A percentile compares a stretch with the other conserved stretches of the same genome.
Conservation (phyloP, 2,797 vertebrate genomes). For the Amblyraja radiata region DNA sequence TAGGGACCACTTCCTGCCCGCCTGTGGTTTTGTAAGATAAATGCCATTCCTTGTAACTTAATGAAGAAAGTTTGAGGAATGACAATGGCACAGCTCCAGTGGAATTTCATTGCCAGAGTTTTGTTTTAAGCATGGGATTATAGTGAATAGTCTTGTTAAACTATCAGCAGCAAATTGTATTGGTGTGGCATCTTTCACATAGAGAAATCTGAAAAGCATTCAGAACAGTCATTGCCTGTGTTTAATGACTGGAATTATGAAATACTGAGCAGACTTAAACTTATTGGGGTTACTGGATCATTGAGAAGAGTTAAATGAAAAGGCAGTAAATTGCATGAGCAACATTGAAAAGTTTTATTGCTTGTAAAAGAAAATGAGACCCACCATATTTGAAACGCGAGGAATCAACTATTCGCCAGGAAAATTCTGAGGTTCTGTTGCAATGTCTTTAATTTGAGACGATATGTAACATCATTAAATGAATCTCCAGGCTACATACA, state of each 20-base stretch:
- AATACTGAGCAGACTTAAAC: background rate
- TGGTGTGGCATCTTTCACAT: background rate
- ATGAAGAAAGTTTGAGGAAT: background rate
- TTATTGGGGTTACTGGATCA: background rate
- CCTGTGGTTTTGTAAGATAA: background rate
- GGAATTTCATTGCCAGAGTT: background rate
- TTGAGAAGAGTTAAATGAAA: background rate
- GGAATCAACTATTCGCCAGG: background rate
- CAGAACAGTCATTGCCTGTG: background rate
- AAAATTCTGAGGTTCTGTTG: background rate
- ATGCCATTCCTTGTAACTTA: background rate
- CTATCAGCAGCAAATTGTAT: background rate
- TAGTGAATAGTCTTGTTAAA: background rate
- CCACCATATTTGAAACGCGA: background rate
- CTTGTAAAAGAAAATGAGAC: background rate
- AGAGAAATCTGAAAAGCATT: background rate
- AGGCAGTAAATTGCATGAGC: background rate
- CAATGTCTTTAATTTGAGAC: background rate
- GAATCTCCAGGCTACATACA: background rate
- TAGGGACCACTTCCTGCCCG: background rate
- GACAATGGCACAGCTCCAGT: background rate
- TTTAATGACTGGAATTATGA: background rate
- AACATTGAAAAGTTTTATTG: background rate
- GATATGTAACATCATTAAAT: background rate
- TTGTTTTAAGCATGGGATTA: background rate